phyloP scores from a whole-genome alignment of 2,888 invertebrate species.

The Drosophila meridionalis region DNA sequence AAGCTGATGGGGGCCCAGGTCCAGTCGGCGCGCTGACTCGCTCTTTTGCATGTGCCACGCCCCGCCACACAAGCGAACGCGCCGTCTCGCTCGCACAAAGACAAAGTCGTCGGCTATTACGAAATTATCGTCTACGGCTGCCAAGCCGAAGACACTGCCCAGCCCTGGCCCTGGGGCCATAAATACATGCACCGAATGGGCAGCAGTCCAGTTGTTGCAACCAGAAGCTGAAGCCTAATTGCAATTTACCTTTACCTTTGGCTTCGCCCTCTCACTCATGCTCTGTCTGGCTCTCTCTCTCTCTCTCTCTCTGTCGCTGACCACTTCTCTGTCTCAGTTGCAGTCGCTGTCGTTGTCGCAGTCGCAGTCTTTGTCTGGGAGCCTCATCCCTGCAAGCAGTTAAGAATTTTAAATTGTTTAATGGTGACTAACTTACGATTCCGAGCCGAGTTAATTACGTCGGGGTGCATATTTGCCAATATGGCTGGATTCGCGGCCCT shows the following conservation, averaged over 20 bases:
- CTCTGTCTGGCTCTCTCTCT: neutral
- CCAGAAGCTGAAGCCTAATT: constrained; percentile 84
- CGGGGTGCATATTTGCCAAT: constrained; percentile 82
- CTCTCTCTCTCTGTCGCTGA: neutral
- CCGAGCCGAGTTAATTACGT: constrained; percentile 80
- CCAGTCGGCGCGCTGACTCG: constrained; percentile 50
- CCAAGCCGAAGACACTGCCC: constrained; percentile 63
- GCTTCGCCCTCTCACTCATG: neutral
- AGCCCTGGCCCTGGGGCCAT: constrained; percentile 76
- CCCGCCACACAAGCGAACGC: constrained; percentile 36
- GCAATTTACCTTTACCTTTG: constrained; percentile 80
- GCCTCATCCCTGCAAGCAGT: constrained; percentile 58
- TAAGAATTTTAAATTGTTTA: constrained; percentile 81
- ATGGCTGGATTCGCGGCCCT: constrained; percentile 58
- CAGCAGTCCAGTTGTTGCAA: constrained; percentile 59
- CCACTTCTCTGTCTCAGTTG: neutral
- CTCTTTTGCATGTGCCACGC: constrained; percentile 80
- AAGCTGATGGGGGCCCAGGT: constrained; percentile 61
- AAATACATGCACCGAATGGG: constrained; percentile 79
- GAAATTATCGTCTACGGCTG: constrained; percentile 73
- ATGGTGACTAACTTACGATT: constrained; percentile 82
- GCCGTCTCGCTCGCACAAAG: constrained; percentile 60
- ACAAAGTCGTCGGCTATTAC: constrained; percentile 73
- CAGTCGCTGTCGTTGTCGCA: constrained; percentile 24
- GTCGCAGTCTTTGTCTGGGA: constrained; percentile 24